Percentiles rank a stretch among this genome's conserved stretches.
Conservation (phyloP, 2,113 vertebrate species). For the Misgurnus mizolepis region DNA sequence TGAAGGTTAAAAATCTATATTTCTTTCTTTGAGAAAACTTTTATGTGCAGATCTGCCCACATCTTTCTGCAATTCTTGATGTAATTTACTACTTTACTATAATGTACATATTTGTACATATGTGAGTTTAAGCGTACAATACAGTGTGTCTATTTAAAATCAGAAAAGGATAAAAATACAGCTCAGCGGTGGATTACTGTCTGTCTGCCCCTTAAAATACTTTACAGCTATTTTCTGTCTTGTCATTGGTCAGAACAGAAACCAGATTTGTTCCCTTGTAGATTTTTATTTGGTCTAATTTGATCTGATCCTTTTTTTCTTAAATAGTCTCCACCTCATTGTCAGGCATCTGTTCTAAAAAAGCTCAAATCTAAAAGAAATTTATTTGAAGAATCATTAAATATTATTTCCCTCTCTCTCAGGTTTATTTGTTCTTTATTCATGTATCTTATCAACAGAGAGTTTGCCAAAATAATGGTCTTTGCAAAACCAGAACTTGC, state of each 20-base stretch:
- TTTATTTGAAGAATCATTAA: too few species aligned
- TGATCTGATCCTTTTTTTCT: not conserved
- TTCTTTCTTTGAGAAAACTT: too few species aligned
- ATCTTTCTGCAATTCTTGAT: not conserved
- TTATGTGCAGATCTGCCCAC: not conserved
- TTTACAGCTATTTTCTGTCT: not conserved
- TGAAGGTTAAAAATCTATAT: too few species aligned
- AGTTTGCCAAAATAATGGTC: too few species aligned
- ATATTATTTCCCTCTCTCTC: too few species aligned
- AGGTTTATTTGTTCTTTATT: too few species aligned
- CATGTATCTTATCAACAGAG: too few species aligned
- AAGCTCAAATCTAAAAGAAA: too few species aligned
- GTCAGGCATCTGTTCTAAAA: too few species aligned
- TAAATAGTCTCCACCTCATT: too few species aligned
- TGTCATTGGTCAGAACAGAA: not conserved
- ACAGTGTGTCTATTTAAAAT: not conserved
- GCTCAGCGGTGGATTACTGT: not conserved
- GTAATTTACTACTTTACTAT: not conserved
- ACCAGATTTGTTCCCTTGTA: slow-evolving; percentile 6
- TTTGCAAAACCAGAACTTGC: too few species aligned
- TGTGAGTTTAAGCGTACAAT: not conserved
- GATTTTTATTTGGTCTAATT: not conserved
- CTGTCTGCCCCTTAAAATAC: not conserved
- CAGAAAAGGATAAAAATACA: not conserved
- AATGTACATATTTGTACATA: not conserved